Conservation (phyloP, 2,113 vertebrate genomes). For the Dasyurus viverrinus region DNA sequence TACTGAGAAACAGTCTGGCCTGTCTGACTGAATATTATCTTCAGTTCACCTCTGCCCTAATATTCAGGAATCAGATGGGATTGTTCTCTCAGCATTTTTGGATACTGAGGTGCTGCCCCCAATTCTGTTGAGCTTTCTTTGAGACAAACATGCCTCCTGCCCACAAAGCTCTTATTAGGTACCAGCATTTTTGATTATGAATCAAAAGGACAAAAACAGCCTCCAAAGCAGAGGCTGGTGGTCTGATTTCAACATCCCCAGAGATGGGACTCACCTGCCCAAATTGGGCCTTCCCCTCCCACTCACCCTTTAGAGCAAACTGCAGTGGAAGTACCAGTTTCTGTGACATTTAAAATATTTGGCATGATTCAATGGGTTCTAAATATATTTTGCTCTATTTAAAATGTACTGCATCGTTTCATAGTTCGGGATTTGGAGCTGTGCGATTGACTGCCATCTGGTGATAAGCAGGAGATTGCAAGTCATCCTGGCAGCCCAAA, state of each 20-base stretch:
- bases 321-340: conserved; percentile 14
- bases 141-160: not conserved
- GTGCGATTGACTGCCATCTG: conserved; percentile 51
- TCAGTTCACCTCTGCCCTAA: not conserved
- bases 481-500: not conserved
- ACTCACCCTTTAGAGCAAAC: conserved; percentile 33
- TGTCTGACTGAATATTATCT: conserved; percentile 25
- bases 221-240: not conserved
- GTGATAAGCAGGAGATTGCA: not conserved
- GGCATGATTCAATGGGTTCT: conserved; percentile 20
- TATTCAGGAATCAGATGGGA: not conserved
- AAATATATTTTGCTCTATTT: conserved; percentile 45
- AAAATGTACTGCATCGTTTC: not conserved
- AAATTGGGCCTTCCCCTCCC: not conserved
- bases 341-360: conserved; percentile 14
- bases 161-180: not conserved
- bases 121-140: not conserved
- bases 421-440: conserved; percentile 5
- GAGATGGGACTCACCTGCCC: conserved; percentile 11
- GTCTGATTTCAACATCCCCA: conserved; percentile 18
- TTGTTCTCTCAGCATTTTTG: not conserved
- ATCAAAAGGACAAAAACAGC: not conserved
- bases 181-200: not conserved
- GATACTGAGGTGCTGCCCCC: not conserved
- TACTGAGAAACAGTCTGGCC: not conserved